phyloP scores from a whole-genome alignment of 2,888 invertebrate species.

The Drosophila cyrtoloma region DNA sequence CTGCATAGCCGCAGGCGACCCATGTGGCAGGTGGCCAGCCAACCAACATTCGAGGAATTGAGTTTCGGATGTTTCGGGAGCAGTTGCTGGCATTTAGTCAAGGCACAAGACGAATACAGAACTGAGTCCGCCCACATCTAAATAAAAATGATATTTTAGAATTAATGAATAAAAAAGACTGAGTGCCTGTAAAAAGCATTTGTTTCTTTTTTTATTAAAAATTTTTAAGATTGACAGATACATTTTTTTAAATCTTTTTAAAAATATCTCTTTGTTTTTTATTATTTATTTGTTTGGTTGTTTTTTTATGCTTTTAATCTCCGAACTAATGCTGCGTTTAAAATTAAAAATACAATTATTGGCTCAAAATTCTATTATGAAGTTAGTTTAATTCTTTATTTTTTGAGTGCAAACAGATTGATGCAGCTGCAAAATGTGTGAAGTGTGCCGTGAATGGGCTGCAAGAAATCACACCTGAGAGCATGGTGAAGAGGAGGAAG shows the following conservation, averaged over 20 bases:
- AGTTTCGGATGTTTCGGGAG: neutral
- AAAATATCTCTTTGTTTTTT: neutral
- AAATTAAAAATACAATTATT: neutral
- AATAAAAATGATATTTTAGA: neutral
- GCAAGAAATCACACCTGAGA: constrained; percentile 20
- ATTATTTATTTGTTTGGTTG: neutral
- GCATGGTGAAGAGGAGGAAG: neutral
- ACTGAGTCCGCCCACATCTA: neutral
- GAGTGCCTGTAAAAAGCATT: neutral
- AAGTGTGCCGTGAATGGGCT: constrained; percentile 38
- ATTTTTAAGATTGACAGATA: neutral
- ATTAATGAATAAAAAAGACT: no score
- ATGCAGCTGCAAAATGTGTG: constrained; percentile 48
- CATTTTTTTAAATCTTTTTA: neutral
- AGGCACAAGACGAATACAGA: constrained; percentile 7
- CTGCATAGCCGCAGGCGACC: constrained; percentile 53
- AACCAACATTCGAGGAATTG: neutral
- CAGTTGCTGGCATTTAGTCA: constrained; percentile 53
- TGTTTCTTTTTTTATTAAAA: neutral
- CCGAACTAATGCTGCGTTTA: neutral
- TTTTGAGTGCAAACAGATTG: constrained; percentile 41
- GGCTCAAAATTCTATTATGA: neutral
- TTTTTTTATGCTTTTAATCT: neutral
- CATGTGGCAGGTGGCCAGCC: constrained; percentile 46
- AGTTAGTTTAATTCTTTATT: neutral